Base-by-base conservation (phyloP, 2,888 invertebrate genomes). In the Drosophila kanekoi region DNA sequence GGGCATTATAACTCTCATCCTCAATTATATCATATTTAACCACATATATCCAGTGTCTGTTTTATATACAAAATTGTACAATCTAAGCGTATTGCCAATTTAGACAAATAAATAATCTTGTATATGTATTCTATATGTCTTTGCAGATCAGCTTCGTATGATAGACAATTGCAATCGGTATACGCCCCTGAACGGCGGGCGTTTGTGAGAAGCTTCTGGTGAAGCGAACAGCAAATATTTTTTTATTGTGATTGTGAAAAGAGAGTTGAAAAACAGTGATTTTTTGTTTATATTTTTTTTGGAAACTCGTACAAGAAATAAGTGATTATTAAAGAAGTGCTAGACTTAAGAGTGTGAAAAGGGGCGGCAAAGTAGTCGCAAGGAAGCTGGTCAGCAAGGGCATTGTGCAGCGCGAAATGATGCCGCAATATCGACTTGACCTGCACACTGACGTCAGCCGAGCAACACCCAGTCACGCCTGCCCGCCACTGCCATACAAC, bases 401-500 rank as follows among this genome's bases (percentile, higher is more conserved):
- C 52, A 58, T 20, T 62, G 71, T 75, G 75, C 52, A 74, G 64
- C 56, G 67, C 71, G 67, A 59, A 78, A 78, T 75, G 75, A 78
- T 75, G 72, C 79, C 76, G 67, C 75, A 78, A 69, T 63, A 68
- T 61, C 74, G 63, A 65, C 72, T 57, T 32, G 53, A 78, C 51
- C 68, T 75, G 72, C 60, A 75, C 68, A 66, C 75, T 63, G 61
- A 78, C 64, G 61, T 75, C 71, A 70, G 71, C 70, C 70, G 58
- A 52, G 62, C 41, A 60, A 69, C 56, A 71, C 58, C 53, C 54
- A 70, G 65, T 53, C 70, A 64, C 74, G 60, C 60, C 74, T 73
- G 73, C 74, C 75, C 65, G 70, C 58, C 83, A 81, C 77, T 70
- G 75, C 74, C 70, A 74, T 74, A 64, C 64, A 79, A 69, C 57